A percentile compares a stretch with the other conserved stretches of the same genome.
Conservation (phyloP, 2,888 invertebrate species). For the Drosophila basisetae region DNA sequence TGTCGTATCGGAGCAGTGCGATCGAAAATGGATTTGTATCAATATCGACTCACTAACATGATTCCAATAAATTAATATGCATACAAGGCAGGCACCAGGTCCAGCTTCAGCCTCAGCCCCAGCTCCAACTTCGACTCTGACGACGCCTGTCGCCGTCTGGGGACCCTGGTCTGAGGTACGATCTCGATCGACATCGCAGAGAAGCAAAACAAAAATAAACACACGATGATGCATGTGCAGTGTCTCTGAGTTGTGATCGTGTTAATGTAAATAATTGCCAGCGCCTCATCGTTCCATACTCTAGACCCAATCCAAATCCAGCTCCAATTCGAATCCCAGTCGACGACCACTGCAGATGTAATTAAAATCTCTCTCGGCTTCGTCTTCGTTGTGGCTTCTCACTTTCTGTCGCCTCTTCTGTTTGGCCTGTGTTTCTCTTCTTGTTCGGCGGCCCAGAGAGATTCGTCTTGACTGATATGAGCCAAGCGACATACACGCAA, state of each 20-base stretch:
- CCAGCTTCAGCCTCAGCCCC: slow-evolving; percentile 25
- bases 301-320: slow-evolving; percentile 12
- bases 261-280: slow-evolving; percentile 85
- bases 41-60: slow-evolving; percentile 85
- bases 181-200: slow-evolving; percentile 77
- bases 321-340: slow-evolving; percentile 30
- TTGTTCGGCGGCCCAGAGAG: slow-evolving; percentile 65
- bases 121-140: slow-evolving; percentile 48
- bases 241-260: slow-evolving; percentile 84
- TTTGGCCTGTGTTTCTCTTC: slow-evolving; percentile 49
- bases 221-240: slow-evolving; percentile 83
- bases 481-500: slow-evolving; percentile 76
- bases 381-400: slow-evolving; percentile 62
- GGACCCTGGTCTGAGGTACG: slow-evolving; percentile 17
- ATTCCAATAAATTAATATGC: slow-evolving; percentile 85
- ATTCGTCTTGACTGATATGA: slow-evolving; percentile 79
- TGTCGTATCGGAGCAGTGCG: slow-evolving; percentile 72
- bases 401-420: slow-evolving; percentile 46
- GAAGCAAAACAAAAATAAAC: slow-evolving; percentile 14
- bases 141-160: slow-evolving; percentile 50
- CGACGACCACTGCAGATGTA: slow-evolving; percentile 71
- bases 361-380: slow-evolving; percentile 76
- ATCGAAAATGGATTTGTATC: slow-evolving; percentile 85
- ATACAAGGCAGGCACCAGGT: slow-evolving; percentile 65
- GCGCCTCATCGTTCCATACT: slow-evolving; percentile 42